These are phyloP conservation scores for Ditylenchus dipsaci DNA, from an alignment of 1,140 invertebrate genomes.

Conservation along the genomic window DNA sequence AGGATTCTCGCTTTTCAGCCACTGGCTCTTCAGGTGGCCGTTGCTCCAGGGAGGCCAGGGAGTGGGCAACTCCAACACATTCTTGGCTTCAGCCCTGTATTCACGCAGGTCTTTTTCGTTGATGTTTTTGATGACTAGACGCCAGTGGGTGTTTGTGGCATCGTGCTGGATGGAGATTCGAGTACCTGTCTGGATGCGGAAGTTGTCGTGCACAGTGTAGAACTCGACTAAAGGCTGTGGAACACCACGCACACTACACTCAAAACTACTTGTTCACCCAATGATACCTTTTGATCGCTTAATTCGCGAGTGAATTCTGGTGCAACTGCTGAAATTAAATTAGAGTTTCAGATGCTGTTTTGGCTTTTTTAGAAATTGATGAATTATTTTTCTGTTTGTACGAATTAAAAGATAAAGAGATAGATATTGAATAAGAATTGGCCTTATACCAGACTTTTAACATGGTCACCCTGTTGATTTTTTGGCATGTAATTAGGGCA, in stretches of 20 bases:
- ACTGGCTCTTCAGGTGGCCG: constrained; percentile 27
- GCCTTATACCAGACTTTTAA: too few species aligned
- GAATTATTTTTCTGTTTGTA: too few species aligned
- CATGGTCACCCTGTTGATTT: too few species aligned
- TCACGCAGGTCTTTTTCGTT: constrained; percentile 39
- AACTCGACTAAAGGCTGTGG: constrained; percentile 59
- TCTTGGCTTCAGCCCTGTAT: constrained; percentile 53
- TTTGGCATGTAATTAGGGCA: too few species aligned
- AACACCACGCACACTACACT: constrained; percentile 59
- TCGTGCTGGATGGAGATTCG: constrained; percentile 51
- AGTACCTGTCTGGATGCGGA: constrained; percentile 46
- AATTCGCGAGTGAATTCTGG: constrained; percentile 59
- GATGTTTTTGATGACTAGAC: constrained; percentile 59
- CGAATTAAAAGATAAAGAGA: too few species aligned
- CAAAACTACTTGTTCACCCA: constrained; percentile 57
- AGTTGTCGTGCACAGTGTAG: constrained; percentile 52
- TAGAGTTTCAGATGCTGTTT: too few species aligned
- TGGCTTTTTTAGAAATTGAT: too few species aligned
- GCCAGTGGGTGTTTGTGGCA: constrained; percentile 51
- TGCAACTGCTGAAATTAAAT: constrained; percentile 51
- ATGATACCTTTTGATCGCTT: constrained; percentile 47
- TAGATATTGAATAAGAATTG: too few species aligned
- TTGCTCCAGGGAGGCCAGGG: constrained; percentile 15
- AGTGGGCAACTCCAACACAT: constrained; percentile 42
- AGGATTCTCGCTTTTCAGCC: constrained; percentile 63